Evolutionary conservation across 2,797 vertebrate genomes (phyloP).

Genomic region (Knipowitschia caucasica): DNA sequence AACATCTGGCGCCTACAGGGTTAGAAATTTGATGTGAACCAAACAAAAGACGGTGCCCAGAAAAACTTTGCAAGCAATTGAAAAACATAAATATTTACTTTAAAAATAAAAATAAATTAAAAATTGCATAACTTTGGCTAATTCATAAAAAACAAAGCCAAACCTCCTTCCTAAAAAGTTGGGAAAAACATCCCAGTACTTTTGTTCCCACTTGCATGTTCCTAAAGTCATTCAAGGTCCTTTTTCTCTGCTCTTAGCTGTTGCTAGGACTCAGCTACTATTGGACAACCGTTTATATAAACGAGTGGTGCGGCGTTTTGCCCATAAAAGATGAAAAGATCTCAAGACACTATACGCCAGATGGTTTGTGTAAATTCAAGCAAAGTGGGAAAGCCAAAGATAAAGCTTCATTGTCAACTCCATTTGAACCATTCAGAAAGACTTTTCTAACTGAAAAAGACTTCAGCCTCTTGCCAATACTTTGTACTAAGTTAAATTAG

Average conservation of each 20-base stretch:
- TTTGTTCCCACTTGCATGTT: conserved; percentile 26
- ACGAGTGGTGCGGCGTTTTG: conserved; percentile 54
- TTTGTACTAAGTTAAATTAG: conserved; percentile 12
- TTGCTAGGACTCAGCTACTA: conserved; percentile 66
- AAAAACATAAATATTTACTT: no score
- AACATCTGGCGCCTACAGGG: no score
- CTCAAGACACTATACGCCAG: conserved; percentile 52
- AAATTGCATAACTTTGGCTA: no score
- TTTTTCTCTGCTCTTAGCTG: conserved; percentile 47
- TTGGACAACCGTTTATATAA: conserved; percentile 57
- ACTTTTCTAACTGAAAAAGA: conserved; percentile 31
- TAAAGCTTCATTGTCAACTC: conserved; percentile 47
- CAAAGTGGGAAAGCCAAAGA: conserved; percentile 50
- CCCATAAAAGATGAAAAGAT: conserved; percentile 56
- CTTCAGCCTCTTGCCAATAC: conserved; percentile 15
- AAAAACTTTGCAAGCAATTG: no score
- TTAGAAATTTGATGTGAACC: no score
- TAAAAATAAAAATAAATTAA: no score
- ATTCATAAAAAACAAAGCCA: no score
- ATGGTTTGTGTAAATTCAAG: conserved; percentile 50
- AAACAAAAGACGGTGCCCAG: no score
- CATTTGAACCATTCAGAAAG: conserved; percentile 25
- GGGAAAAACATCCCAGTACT: no score
- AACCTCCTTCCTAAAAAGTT: no score
- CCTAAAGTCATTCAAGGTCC: conserved; percentile 28